Evolutionary conservation across 2,888 invertebrate species (phyloP), one percentile per base, ranked within the genome.

Genomic region (Drosophila dives): DNA sequence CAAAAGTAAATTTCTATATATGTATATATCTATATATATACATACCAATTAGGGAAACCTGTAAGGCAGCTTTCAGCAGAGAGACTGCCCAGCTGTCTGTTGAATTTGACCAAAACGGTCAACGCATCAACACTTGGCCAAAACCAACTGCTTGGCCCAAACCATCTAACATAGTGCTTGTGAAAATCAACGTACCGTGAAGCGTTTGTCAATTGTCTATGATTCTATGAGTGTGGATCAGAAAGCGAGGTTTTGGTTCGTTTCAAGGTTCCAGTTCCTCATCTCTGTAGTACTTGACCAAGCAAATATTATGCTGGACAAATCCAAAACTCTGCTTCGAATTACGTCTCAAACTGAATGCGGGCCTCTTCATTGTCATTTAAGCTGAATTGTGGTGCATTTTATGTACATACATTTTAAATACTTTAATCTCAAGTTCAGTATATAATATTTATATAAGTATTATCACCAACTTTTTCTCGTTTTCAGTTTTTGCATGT

Each of bases 141-240:
- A 71, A 54, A 29, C 29, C 29, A 29, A 29, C 29, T 29, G 29
- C 5, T 29, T 29, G 73, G 61, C 66, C 50, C 34, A 71, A 49
- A 54, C 51, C 58, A 1, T 23, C 54, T 32, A 58, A 40, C 50
- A 49, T 53, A 56, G 49, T 72, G 69, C 76, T 70, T 72, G 80
- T 77, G 74, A 80, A 87, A 88, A 81, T 73, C 88, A 86, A 17
- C 84, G 77, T 75, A 80, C 61, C 85, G 68, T 83, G 82, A 88
- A 86, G 83, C 78, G 60, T 70, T 77, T 86, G 85, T 88, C 85
- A 86, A 86, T 72, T 67, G 64, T 60, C 55, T 64, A 33, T 34
- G 29, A 29, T 20, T 26, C 26, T n/a, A 7, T 26, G 42, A 60
- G 32, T 49, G 36, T 64, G 62, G 45, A 26, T 72, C 48, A 62